These are phyloP conservation scores for Euzetes globulus DNA, from an alignment of 2,888 invertebrate species.

Conservation along the genomic window DNA sequence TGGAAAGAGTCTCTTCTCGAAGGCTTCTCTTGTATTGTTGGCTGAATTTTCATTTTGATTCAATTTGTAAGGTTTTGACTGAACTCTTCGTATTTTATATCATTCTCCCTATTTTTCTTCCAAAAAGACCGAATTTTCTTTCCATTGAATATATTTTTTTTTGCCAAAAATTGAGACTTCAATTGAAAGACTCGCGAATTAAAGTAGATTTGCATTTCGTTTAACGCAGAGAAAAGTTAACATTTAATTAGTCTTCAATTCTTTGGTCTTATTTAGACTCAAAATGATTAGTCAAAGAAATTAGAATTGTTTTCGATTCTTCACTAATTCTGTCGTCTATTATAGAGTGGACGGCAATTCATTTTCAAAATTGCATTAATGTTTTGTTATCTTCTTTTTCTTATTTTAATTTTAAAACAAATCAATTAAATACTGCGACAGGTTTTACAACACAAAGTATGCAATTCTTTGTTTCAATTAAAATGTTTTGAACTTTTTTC, in stretches of 20 bases:
- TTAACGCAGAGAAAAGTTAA: neutral
- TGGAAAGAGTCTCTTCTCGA: neutral
- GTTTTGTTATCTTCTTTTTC: too few species aligned
- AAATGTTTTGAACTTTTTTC: too few species aligned
- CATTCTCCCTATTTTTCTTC: neutral
- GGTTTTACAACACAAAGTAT: too few species aligned
- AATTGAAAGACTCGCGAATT: neutral
- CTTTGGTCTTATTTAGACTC: too few species aligned
- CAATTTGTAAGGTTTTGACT: slow-evolving; percentile 9
- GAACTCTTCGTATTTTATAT: neutral
- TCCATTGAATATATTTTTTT: neutral
- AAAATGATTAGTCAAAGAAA: too few species aligned
- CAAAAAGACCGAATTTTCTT: neutral
- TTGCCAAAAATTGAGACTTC: neutral
- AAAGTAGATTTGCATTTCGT: neutral
- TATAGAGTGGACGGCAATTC: too few species aligned
- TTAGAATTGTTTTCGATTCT: too few species aligned
- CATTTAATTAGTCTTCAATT: slow-evolving; percentile 12
- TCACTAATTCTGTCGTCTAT: too few species aligned
- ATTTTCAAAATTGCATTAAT: too few species aligned
- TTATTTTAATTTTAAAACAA: too few species aligned
- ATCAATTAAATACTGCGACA: too few species aligned
- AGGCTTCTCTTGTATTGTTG: neutral
- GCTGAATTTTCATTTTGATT: slow-evolving; percentile 4
- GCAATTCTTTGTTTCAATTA: too few species aligned